These are phyloP conservation scores for Catharus minimus DNA, from an alignment of 2,113 vertebrate species.

Conservation along the genomic window DNA sequence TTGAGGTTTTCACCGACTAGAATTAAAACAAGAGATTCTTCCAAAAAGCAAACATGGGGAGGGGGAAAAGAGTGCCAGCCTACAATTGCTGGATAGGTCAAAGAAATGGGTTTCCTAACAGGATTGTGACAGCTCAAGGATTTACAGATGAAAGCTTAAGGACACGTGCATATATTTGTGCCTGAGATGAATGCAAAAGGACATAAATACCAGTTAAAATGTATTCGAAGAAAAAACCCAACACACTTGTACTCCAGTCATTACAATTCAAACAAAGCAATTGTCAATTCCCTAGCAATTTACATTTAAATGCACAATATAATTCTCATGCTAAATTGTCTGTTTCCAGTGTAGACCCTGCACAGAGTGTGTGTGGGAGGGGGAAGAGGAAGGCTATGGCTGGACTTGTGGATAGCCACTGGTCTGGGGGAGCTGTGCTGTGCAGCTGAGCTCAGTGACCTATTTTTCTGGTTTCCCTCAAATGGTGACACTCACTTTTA, in stretches of 20 bases:
- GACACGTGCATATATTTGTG: neutral
- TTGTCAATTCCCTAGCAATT: neutral
- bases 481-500: rapidly evolving
- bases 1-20: neutral
- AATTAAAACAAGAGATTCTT: neutral
- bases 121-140: neutral
- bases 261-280: slow-evolving; percentile 43
- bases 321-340: slow-evolving; percentile 18
- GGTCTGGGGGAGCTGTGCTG: neutral
- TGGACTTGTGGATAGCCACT: neutral
- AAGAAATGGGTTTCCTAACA: neutral
- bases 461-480: neutral
- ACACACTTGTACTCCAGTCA: neutral
- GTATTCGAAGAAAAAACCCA: neutral
- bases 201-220: slow-evolving; percentile 27
- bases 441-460: neutral
- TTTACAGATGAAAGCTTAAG: slow-evolving; percentile 47
- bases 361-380: neutral
- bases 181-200: neutral
- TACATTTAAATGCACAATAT: slow-evolving; percentile 33
- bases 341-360: neutral
- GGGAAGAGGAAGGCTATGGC: neutral
- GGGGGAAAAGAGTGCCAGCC: neutral
- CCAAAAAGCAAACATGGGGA: neutral
- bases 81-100: neutral